These are phyloP conservation scores for Hybognathus amarus DNA, from an alignment of 2,797 vertebrate genomes.

Conservation along the genomic window DNA sequence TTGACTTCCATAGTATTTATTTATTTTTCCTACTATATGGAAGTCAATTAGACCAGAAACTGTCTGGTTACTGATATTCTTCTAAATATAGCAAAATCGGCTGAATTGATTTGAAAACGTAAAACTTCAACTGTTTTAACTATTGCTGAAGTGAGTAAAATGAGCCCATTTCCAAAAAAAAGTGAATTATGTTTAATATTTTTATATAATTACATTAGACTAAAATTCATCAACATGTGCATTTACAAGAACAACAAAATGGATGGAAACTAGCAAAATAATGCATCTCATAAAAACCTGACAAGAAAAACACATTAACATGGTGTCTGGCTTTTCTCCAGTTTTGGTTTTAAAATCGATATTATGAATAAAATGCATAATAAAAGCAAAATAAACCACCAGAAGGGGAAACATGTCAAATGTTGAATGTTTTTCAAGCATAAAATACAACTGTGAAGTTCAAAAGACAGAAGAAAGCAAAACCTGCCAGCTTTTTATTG, in stretches of 20 bases:
- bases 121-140: no score
- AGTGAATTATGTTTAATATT: no score
- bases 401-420: not conserved
- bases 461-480: not conserved
- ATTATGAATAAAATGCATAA: not conserved
- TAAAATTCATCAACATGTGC: not conserved
- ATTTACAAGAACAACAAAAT: not conserved
- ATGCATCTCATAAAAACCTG: not conserved
- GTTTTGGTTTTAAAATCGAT: not conserved
- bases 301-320: not conserved
- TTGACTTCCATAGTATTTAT: no score
- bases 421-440: not conserved
- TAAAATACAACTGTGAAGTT: not conserved
- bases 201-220: no score
- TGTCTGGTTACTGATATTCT: no score
- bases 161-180: no score
- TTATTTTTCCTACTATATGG: no score
- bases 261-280: no score
- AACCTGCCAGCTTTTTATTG: not conserved
- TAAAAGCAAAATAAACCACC: not conserved
- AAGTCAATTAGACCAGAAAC: no score
- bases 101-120: no score
- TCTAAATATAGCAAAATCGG: no score
- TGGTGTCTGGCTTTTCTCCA: not conserved
- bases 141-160: no score